These are phyloP conservation scores for Dromaius novaehollandiae DNA, from an alignment of 2,113 vertebrate species.

Conservation along the genomic window DNA sequence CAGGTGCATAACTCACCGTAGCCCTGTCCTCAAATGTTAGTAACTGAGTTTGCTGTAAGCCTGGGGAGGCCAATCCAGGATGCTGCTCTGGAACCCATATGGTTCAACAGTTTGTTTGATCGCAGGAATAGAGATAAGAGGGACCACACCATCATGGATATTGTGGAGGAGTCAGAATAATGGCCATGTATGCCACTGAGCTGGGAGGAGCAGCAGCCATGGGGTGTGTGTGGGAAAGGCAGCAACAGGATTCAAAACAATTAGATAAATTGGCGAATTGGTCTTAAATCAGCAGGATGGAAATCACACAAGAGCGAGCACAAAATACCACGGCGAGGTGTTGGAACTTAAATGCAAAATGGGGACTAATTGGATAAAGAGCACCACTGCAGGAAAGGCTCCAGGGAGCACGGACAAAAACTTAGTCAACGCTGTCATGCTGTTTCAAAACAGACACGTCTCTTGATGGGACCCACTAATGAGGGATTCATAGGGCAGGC, in stretches of 20 bases:
- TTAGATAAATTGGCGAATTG: constrained; percentile 28
- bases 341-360: constrained; percentile 2
- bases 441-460: constrained; percentile 34
- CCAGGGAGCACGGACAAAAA: not conserved
- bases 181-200: not conserved
- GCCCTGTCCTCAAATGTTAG: not conserved
- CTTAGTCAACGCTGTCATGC: constrained; percentile 1
- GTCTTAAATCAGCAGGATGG: constrained; percentile 48
- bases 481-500: not conserved
- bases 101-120: not conserved
- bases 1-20: not conserved
- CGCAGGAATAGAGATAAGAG: not conserved
- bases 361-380: constrained; percentile 39
- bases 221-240: not conserved
- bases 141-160: not conserved
- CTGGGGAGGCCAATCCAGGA: not conserved
- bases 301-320: not conserved
- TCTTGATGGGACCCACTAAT: not conserved
- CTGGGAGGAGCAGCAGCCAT: constrained; percentile 10
- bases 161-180: not conserved
- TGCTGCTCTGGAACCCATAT: not conserved
- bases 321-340: constrained; percentile 42
- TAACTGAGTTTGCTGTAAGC: not conserved
- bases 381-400: constrained; percentile 6
- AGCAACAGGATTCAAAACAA: constrained; percentile 32